Evolutionary conservation across 2,113 vertebrate species (phyloP).

Genomic region (Pygoscelis adeliae): DNA sequence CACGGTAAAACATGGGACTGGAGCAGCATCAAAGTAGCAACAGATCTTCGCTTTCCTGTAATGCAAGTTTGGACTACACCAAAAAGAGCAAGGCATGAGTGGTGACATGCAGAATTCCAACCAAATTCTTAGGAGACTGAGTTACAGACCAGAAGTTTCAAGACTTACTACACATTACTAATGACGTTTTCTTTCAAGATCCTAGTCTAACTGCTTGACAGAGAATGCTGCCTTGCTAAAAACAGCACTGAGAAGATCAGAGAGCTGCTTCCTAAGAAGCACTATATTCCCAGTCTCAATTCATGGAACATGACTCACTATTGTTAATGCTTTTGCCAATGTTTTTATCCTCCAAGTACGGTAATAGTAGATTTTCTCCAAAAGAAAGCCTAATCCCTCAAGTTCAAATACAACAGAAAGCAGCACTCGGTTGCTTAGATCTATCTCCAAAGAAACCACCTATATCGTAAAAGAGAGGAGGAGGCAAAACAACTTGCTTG

Average conservation of each 20-base stretch:
- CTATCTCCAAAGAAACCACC: conserved; percentile 57
- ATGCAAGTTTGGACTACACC: not conserved
- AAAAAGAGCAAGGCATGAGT: not conserved
- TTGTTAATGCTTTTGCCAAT: conserved; percentile 51
- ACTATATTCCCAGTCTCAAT: conserved; percentile 3
- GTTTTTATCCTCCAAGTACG: conserved; percentile 26
- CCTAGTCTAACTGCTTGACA: not conserved
- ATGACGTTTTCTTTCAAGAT: not conserved
- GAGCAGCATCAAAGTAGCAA: not conserved
- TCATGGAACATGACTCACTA: conserved; percentile 45
- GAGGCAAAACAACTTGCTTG: not conserved
- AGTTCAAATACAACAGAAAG: conserved; percentile 40
- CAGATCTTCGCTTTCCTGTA: not conserved
- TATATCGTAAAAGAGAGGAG: not conserved
- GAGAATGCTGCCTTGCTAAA: not conserved
- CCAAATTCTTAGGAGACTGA: not conserved
- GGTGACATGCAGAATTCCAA: not conserved
- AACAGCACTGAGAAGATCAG: conserved; percentile 35
- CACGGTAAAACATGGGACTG: not conserved
- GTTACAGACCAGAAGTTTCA: not conserved
- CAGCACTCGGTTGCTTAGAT: conserved; percentile 13
- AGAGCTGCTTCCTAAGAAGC: conserved; percentile 27
- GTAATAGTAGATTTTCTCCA: conserved; percentile 9
- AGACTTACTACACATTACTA: not conserved
- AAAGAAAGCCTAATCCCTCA: conserved; percentile 22